Evolutionary conservation across 64 coral and sea anemone genomes (phyloP).

Genomic region (Platygyra sinensis): DNA sequence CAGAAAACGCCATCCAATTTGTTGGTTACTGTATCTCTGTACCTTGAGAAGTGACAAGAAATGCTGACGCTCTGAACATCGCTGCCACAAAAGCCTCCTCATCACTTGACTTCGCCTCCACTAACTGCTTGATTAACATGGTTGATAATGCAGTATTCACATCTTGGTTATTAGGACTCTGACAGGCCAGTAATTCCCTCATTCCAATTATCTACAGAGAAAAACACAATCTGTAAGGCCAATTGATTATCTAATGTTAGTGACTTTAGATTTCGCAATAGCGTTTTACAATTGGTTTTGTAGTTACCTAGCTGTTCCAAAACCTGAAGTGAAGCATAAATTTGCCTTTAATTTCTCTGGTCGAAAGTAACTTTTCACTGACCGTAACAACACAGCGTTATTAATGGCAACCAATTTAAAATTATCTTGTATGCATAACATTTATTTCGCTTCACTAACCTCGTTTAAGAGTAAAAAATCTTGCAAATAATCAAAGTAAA

Average conservation of each 20-base stretch:
- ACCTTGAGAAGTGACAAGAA: constrained; percentile 81
- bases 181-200: constrained; percentile 61
- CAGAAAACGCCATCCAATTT: no score
- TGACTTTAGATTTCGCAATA: no score
- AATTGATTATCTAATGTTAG: neutral
- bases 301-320: no score
- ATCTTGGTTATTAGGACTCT: constrained; percentile 58
- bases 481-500: no score
- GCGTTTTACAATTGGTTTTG: no score
- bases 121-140: constrained; percentile 74
- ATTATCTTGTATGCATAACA: no score
- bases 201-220: constrained; percentile 74
- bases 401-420: no score
- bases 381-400: no score
- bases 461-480: no score
- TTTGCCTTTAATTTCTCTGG: no score
- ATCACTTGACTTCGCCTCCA: constrained; percentile 17
- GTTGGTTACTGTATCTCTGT: neutral
- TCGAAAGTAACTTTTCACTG: neutral
- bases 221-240: neutral
- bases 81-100: constrained; percentile 69
- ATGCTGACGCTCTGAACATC: constrained; percentile 90
- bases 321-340: no score
- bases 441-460: no score
- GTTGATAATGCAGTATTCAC: constrained; percentile 49